phyloP scores from a whole-genome alignment of 2,888 invertebrate genomes.

The Scaptodrosophila latifasciaeformis region DNA sequence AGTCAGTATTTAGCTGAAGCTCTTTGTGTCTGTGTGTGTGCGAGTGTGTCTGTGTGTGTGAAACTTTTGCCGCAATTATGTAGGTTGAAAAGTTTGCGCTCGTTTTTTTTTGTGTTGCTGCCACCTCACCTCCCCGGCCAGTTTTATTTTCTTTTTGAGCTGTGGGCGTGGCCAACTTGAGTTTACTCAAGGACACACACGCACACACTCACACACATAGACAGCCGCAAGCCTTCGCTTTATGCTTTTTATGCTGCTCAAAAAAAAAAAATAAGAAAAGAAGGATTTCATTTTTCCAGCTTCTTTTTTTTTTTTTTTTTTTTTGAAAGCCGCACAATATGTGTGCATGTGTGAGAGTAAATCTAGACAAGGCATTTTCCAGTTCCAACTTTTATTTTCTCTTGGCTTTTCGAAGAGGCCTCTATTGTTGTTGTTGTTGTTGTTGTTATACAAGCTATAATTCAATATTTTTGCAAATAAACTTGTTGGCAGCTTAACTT shows the following conservation, averaged over 20 bases:
- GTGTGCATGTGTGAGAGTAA: constrained; percentile 42
- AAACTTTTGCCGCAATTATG: constrained; percentile 64
- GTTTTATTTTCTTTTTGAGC: background rate
- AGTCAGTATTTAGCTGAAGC: constrained; percentile 20
- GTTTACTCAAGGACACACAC: background rate
- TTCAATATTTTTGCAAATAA: constrained; percentile 66
- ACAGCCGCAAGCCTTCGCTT: constrained; percentile 41
- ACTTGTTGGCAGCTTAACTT: constrained; percentile 64
- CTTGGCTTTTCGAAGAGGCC: constrained; percentile 1
- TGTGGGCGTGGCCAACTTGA: background rate
- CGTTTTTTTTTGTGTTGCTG: constrained; percentile 27
- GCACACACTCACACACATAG: background rate
- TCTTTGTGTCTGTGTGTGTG: constrained; percentile 13
- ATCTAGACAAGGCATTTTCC: constrained; percentile 51
- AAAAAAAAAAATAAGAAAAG: constrained; percentile 15
- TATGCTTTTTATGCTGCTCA: constrained; percentile 49
- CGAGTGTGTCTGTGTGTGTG: constrained; percentile 17
- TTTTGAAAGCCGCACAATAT: too few relatives aligned
- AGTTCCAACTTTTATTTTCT: constrained; percentile 11
- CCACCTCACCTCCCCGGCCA: background rate
- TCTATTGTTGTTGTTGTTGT: constrained; percentile 17
- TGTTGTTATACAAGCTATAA: constrained; percentile 51
- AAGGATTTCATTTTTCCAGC: background rate
- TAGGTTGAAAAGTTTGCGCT: constrained; percentile 58
- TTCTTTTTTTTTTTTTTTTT: constrained; percentile 23